Evolutionary conservation across 2,797 vertebrate genomes (phyloP).

Genomic region (Sparidentex hasta): DNA sequence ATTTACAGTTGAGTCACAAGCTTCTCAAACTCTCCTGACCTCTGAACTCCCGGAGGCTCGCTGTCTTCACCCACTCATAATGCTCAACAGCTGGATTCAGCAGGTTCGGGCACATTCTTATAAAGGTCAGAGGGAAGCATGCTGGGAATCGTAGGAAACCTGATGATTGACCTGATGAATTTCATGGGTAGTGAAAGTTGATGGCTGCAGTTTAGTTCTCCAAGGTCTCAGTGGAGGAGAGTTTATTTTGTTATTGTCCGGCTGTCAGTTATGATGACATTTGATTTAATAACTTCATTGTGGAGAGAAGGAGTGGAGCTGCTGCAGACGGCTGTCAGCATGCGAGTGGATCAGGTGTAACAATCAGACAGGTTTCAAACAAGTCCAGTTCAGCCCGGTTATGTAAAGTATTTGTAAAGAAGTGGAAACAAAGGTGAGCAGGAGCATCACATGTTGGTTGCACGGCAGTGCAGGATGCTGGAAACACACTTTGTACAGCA

Average conservation of each 20-base stretch:
- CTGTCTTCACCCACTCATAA: not conserved
- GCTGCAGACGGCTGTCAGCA: not conserved
- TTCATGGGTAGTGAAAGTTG: not conserved
- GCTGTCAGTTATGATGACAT: not conserved
- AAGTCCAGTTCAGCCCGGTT: conserved; percentile 4
- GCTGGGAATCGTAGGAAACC: not conserved
- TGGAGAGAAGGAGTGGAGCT: not conserved
- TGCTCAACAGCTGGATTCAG: not conserved
- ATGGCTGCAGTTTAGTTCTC: not conserved
- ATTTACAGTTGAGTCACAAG: not conserved
- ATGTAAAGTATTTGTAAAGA: not conserved
- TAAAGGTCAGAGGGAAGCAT: not conserved
- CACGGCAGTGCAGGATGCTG: no score
- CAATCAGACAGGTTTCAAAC: conserved; percentile 30
- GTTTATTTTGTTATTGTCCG: not conserved
- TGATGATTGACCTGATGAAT: no score
- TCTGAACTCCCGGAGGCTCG: not conserved
- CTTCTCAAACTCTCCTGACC: not conserved
- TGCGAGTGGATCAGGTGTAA: not conserved
- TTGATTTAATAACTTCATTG: not conserved
- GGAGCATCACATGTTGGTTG: not conserved
- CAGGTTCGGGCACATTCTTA: conserved; percentile 28
- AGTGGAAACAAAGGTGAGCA: not conserved
- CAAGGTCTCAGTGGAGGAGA: not conserved
- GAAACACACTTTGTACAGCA: no score